A percentile compares a stretch with the other conserved stretches of the same genome.
phyloP scores from a whole-genome alignment of 37 sponge, comb jelly and placozoan genomes.

The Petrosia ficiformis region DNA sequence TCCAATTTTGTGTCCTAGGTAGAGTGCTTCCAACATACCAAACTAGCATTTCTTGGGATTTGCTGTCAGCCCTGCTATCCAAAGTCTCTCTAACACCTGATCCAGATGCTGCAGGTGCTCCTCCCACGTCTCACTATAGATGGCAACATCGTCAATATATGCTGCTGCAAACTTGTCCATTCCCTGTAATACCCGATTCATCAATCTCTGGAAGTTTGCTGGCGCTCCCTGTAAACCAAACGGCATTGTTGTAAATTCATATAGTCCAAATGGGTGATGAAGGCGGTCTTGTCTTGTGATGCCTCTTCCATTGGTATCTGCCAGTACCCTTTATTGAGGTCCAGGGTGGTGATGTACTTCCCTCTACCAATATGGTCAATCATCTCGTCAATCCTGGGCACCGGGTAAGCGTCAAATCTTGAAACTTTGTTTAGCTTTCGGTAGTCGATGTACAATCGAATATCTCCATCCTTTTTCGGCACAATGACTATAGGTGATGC shows the following conservation, averaged over 20 bases:
- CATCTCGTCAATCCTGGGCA: conserved; percentile 64
- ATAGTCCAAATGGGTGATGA: conserved; percentile 61
- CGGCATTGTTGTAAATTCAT: conserved; percentile 67
- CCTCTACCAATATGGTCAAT: conserved; percentile 43
- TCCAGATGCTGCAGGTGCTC: conserved; percentile 45
- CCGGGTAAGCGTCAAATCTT: conserved; percentile 48
- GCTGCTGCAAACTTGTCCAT: conserved; percentile 23
- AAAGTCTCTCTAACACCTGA: conserved; percentile 14
- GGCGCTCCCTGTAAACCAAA: conserved; percentile 72
- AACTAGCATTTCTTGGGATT: conserved; percentile 61
- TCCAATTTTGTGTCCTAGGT: conserved; percentile 55
- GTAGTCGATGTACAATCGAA: conserved; percentile 65
- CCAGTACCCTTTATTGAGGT: conserved; percentile 67
- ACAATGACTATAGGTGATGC: too few relatives aligned
- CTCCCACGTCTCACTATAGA: conserved; percentile 53
- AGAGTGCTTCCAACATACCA: conserved; percentile 36
- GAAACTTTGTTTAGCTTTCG: conserved; percentile 52
- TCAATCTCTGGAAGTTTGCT: conserved; percentile 73
- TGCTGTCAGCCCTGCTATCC: conserved; percentile 34
- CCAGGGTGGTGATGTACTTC: conserved; percentile 48
- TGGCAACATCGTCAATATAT: conserved; percentile 68
- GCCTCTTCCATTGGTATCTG: conserved; percentile 47
- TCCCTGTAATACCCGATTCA: conserved; percentile 35
- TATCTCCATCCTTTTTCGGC: conserved; percentile 56
- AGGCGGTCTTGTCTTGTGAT: conserved; percentile 55